A percentile compares a stretch with the other conserved stretches of the same genome.
Evolutionary conservation across 2,888 invertebrate genomes (phyloP).

Genomic region (Lamproptera curius): DNA sequence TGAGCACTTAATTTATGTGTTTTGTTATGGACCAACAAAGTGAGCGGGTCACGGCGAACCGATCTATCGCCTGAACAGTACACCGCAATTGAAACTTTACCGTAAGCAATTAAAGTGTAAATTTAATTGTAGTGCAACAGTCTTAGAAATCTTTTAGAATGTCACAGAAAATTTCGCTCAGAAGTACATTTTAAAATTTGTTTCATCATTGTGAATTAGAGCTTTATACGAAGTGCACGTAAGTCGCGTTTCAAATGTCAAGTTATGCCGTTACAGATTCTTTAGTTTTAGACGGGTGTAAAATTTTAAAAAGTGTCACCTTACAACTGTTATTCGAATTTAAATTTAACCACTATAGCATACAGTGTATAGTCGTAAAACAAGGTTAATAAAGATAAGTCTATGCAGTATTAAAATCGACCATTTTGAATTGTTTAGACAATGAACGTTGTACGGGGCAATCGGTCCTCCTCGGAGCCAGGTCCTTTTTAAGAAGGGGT

Average conservation of each 20-base stretch:
- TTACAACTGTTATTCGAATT: constrained; percentile 23
- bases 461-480: constrained; percentile 69
- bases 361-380: constrained; percentile 28
- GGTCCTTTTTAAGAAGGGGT: constrained; percentile 68
- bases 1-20: constrained; percentile 80
- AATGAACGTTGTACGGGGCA: constrained; percentile 52
- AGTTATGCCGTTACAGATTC: constrained; percentile 38
- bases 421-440: constrained; percentile 71
- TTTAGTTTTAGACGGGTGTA: constrained; percentile 40
- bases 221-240: constrained; percentile 26
- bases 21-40: constrained; percentile 76
- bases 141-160: constrained; percentile 31
- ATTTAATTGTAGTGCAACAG: constrained; percentile 21
- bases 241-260: constrained; percentile 35
- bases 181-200: constrained; percentile 57
- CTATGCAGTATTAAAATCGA: constrained; percentile 40
- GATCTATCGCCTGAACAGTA: constrained; percentile 28
- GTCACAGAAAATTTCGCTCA: constrained; percentile 45
- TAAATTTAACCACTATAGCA: constrained; percentile 14
- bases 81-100: constrained; percentile 31
- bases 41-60: constrained; percentile 41
- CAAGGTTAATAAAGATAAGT: constrained; percentile 27
- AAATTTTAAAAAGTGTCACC: constrained; percentile 43
- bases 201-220: constrained; percentile 31
- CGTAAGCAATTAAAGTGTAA: constrained; percentile 17